phyloP scores from a whole-genome alignment of 2,113 vertebrate species.

The Vombatus ursinus region DNA sequence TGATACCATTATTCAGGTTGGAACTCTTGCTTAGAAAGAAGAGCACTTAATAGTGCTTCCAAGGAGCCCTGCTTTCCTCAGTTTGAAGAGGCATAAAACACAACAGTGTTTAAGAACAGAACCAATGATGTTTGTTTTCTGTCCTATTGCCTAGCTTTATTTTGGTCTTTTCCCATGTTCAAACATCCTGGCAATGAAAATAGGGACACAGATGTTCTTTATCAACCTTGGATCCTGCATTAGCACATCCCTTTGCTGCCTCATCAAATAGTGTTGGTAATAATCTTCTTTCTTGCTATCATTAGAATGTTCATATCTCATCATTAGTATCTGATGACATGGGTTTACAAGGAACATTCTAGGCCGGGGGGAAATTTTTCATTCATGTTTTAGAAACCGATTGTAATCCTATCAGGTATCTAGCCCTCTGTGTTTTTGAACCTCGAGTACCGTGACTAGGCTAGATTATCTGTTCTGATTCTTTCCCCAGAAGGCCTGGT shows the following conservation, averaged over 20 bases:
- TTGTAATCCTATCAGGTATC: neutral
- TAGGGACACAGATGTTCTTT: neutral
- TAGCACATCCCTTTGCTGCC: neutral
- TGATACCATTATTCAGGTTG: neutral
- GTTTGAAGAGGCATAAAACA: neutral
- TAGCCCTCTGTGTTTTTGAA: neutral
- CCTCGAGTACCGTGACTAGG: neutral
- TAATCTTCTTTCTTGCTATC: neutral
- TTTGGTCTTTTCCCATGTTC: neutral
- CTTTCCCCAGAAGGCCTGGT: neutral
- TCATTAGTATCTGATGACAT: neutral
- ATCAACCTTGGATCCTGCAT: neutral
- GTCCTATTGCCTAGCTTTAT: neutral
- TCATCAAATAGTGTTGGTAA: neutral
- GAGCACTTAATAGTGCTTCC: neutral
- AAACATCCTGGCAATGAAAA: neutral
- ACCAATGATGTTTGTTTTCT: neutral
- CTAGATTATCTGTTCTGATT: neutral
- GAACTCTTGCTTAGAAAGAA: neutral
- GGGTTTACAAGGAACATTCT: neutral
- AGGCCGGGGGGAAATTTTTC: neutral
- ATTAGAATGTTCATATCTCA: neutral
- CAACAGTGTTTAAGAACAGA: neutral
- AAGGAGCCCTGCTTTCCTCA: neutral
- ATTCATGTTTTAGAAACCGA: neutral